Evolutionary conservation across 2,888 invertebrate genomes (phyloP).

Genomic region (Zele albiditarsus): DNA sequence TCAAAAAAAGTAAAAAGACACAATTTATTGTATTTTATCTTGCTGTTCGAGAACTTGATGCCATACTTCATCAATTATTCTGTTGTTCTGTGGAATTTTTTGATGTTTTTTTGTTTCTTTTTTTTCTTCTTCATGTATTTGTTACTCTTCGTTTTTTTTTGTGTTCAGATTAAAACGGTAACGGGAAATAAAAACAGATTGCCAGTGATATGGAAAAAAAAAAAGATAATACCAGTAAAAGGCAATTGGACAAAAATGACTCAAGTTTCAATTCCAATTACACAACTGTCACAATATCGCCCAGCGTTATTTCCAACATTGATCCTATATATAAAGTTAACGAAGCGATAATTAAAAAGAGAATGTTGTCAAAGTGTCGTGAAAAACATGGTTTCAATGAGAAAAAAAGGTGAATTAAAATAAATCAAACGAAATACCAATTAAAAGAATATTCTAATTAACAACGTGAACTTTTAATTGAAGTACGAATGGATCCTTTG

Average conservation of each 20-base stretch:
- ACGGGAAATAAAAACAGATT: neutral
- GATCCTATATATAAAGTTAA: neutral
- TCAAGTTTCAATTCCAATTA: slow-evolving; percentile 8
- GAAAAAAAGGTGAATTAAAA: neutral
- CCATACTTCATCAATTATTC: neutral
- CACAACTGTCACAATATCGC: neutral
- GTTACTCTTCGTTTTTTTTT: neutral
- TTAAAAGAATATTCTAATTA: neutral
- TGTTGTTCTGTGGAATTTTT: neutral
- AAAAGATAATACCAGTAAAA: neutral
- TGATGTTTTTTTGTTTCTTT: neutral
- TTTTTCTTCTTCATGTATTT: neutral
- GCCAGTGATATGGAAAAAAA: neutral
- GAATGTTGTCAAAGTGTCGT: neutral
- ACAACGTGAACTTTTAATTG: slow-evolving; percentile 13
- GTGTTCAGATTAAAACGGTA: neutral
- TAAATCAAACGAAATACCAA: neutral
- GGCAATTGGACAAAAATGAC: neutral
- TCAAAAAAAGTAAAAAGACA: neutral
- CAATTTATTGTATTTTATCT: neutral
- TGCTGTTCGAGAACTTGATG: neutral
- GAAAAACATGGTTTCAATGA: neutral
- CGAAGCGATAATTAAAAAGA: neutral
- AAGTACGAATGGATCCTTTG: slow-evolving; percentile 5
- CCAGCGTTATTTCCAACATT: neutral